Conservation (phyloP, 2,797 vertebrate genomes). For the Tamandua tetradactyla region DNA sequence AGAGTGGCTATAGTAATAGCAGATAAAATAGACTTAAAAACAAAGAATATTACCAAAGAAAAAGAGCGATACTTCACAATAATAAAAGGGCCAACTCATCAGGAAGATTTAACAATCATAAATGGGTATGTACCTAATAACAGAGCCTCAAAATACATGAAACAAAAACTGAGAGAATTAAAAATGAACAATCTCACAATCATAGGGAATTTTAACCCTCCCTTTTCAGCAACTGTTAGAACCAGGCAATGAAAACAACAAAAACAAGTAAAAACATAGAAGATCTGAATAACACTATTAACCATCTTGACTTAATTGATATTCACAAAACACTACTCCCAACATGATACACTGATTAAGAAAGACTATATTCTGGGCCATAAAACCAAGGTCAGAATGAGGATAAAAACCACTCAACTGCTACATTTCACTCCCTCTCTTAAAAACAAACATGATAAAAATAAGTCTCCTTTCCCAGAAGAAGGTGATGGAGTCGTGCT, state of each 20-base stretch:
- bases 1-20: not conserved
- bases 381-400: not conserved
- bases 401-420: not conserved
- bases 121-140: not conserved
- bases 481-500: not conserved
- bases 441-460: conserved; percentile 32
- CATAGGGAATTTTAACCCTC: not conserved
- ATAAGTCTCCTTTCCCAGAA: not conserved
- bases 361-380: not conserved
- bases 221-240: not conserved
- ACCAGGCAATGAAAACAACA: not conserved
- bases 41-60: conserved; percentile 28
- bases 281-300: not conserved
- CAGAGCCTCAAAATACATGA: not conserved
- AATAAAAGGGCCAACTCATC: conserved; percentile 12
- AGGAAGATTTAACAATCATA: not conserved
- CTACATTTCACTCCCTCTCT: not conserved
- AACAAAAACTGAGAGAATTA: not conserved
- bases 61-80: not conserved
- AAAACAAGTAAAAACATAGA: not conserved
- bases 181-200: not conserved
- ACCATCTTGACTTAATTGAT: not conserved
- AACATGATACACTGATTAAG: not conserved
- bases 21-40: not conserved
- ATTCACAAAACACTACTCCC: not conserved